Evolutionary conservation across 1,140 invertebrate genomes (phyloP).

Genomic region (Gyrodactylus bullatarudis): DNA sequence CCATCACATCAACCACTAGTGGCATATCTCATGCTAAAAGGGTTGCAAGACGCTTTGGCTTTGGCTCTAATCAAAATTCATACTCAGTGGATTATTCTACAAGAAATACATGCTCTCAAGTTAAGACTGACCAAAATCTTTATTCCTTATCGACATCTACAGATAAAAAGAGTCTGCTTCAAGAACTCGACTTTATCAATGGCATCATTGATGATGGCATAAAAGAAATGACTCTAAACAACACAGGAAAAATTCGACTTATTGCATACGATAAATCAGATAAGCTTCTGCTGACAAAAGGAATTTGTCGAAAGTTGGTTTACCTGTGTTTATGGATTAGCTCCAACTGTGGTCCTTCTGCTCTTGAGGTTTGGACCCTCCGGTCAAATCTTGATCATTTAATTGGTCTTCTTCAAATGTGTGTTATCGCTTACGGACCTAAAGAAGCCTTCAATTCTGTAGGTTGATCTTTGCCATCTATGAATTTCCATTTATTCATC

Average conservation of each 20-base stretch:
- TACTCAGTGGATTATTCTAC: too few relatives aligned
- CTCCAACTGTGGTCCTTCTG: neutral
- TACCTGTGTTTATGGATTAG: neutral
- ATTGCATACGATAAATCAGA: neutral
- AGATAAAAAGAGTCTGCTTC: too few relatives aligned
- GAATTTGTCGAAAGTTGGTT: neutral
- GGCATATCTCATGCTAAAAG: neutral
- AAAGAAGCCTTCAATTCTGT: neutral
- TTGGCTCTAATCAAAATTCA: too few relatives aligned
- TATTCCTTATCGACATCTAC: neutral
- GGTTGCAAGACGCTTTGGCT: neutral
- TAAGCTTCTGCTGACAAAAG: neutral
- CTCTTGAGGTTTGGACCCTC: neutral
- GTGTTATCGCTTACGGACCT: neutral
- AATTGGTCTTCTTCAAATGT: neutral
- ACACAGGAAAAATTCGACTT: neutral
- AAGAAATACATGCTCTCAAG: neutral
- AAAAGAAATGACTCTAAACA: neutral
- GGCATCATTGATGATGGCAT: neutral
- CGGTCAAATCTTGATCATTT: neutral
- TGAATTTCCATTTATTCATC: too few relatives aligned
- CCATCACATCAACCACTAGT: neutral
- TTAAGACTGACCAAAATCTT: neutral
- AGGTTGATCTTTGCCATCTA: too few relatives aligned
- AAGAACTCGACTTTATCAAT: neutral